phyloP scores from a whole-genome alignment of 1,140 invertebrate genomes.

The Atta colombica region DNA sequence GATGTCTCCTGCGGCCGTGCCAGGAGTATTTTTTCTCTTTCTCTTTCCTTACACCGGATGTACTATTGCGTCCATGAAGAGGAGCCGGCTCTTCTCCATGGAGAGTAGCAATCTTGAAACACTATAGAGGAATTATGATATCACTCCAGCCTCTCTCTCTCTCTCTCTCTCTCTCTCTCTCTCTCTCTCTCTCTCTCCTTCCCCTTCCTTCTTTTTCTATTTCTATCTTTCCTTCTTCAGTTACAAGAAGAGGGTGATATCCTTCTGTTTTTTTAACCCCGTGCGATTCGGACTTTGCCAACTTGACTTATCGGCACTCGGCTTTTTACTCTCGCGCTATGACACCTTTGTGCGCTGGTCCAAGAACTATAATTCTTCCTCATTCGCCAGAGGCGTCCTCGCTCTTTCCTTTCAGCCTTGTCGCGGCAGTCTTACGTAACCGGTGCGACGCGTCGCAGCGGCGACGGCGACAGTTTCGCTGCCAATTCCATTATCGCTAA shows the following conservation, averaged over 20 bases:
- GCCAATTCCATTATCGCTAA: slow-evolving; percentile 75
- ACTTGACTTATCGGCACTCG: slow-evolving; percentile 69
- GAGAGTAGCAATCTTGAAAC: slow-evolving; percentile 21
- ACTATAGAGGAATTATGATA: neutral
- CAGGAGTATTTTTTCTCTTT: slow-evolving; percentile 29
- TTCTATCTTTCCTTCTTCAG: neutral
- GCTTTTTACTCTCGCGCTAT: slow-evolving; percentile 67
- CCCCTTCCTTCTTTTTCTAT: neutral
- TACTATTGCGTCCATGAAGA: slow-evolving; percentile 49
- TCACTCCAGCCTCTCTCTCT: neutral
- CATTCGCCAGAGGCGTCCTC: slow-evolving; percentile 18
- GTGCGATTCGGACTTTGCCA: slow-evolving; percentile 57
- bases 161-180: neutral
- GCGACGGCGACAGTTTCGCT: slow-evolving; percentile 37
- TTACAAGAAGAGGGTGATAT: neutral
- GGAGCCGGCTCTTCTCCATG: slow-evolving; percentile 5
- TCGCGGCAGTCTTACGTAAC: slow-evolving; percentile 30
- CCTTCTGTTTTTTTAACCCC: neutral
- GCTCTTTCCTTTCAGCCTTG: slow-evolving; percentile 33
- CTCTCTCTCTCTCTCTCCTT: neutral
- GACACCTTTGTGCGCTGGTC: slow-evolving; percentile 63
- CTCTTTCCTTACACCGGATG: slow-evolving; percentile 32
- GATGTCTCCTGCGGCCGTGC: slow-evolving; percentile 63
- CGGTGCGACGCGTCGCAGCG: slow-evolving; percentile 21
- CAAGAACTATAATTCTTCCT: slow-evolving; percentile 64